Percentiles rank a stretch among this genome's conserved stretches.
phyloP scores from a whole-genome alignment of 1,140 invertebrate species.

The Pseudobourletiella spinata region DNA sequence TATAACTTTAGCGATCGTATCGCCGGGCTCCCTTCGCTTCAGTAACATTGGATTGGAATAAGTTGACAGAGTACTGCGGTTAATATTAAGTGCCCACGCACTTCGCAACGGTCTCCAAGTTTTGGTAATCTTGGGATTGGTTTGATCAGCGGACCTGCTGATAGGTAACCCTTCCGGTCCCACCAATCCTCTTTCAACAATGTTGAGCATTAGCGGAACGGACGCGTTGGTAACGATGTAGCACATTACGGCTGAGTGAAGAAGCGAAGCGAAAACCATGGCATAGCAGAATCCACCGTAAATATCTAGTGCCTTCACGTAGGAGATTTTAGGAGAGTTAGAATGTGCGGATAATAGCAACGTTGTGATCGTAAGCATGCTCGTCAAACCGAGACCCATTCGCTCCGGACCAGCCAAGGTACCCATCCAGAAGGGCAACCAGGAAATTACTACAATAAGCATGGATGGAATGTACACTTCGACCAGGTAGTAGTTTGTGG shows the following conservation, averaged over 20 bases:
- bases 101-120: no score
- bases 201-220: no score
- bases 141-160: no score
- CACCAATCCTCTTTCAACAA: no score
- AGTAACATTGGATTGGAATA: no score
- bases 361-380: conserved; percentile 51
- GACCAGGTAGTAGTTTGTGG: conserved; percentile 41
- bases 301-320: conserved; percentile 51
- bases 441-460: background rate
- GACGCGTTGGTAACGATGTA: no score
- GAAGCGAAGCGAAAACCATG: conserved; percentile 42
- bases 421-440: conserved; percentile 18
- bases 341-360: conserved; percentile 52
- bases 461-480: background rate
- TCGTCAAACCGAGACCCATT: conserved; percentile 47
- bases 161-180: no score
- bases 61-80: no score
- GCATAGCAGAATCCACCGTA: conserved; percentile 48
- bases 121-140: no score
- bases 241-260: conserved; percentile 16
- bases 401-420: conserved; percentile 38
- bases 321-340: conserved; percentile 50
- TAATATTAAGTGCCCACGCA: no score
- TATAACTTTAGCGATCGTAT: no score
- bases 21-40: no score